Evolutionary conservation across 2,888 invertebrate species (phyloP).

Genomic region (Euspilapteryx auroguttella): DNA sequence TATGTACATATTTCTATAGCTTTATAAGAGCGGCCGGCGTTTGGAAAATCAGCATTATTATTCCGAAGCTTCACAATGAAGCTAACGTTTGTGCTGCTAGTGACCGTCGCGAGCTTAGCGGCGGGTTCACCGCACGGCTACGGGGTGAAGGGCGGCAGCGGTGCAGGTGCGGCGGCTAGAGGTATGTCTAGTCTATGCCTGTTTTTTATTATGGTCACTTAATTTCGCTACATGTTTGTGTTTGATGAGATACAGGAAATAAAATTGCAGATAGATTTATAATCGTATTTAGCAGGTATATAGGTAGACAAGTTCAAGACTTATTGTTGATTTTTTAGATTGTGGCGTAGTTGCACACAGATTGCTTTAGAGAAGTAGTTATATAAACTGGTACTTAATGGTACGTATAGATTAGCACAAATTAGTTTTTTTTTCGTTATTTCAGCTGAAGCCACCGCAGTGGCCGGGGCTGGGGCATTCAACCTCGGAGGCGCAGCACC

Average conservation of each 20-base stretch:
- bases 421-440: no score
- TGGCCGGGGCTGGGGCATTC: conserved; percentile 2
- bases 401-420: background rate
- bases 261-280: no score
- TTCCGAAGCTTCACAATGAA: conserved; percentile 42
- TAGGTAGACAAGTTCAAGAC: no score
- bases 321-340: no score
- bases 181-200: background rate
- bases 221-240: background rate
- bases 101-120: conserved; percentile 25
- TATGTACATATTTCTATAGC: conserved; percentile 44
- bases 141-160: conserved; percentile 34
- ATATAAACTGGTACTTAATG: background rate
- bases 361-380: no score
- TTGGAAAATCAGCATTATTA: conserved; percentile 35
- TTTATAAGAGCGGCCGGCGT: conserved; percentile 44
- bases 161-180: conserved; percentile 29
- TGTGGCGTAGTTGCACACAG: no score
- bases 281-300: no score
- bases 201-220: background rate
- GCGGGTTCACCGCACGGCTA: conserved; percentile 37
- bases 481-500: conserved; percentile 18
- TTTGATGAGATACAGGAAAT: background rate
- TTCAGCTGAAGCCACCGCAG: conserved; percentile 7
- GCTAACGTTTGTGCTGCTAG: conserved; percentile 32